These are phyloP conservation scores for Sardina pilchardus DNA, from an alignment of 2,113 vertebrate genomes.

Conservation along the genomic window DNA sequence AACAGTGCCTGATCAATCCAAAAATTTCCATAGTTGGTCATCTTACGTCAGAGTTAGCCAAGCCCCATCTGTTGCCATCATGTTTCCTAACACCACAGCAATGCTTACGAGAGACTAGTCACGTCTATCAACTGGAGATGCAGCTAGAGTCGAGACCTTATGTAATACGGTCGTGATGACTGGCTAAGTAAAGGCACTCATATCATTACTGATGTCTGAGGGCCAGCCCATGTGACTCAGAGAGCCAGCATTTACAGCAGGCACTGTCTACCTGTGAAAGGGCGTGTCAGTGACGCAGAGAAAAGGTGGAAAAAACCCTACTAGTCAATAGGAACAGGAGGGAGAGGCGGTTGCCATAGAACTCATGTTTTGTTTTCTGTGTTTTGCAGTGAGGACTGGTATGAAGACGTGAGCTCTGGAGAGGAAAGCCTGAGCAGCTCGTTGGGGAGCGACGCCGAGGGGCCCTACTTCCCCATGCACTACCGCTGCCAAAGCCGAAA, in stretches of 20 bases:
- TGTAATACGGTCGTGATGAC: background rate
- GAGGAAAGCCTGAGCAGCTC: constrained; percentile 90
- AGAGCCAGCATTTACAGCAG: background rate
- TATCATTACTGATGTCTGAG: background rate
- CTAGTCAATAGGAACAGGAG: background rate
- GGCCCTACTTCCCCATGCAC: constrained; percentile 81
- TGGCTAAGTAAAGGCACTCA: background rate
- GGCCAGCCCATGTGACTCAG: background rate
- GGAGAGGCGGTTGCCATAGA: background rate
- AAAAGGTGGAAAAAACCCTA: background rate
- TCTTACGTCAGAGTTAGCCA: constrained; percentile 20
- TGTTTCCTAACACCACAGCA: background rate
- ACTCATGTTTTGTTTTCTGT: background rate
- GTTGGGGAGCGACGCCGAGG: constrained; percentile 79
- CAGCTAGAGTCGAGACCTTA: background rate
- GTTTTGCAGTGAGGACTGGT: constrained; percentile 84
- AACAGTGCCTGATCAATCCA: background rate
- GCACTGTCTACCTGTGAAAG: background rate
- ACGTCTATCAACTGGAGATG: constrained; percentile 25
- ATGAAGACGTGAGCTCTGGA: constrained; percentile 90
- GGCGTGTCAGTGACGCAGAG: background rate
- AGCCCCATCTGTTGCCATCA: background rate
- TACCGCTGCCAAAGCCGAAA: constrained; percentile 70
- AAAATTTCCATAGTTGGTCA: background rate
- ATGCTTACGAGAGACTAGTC: background rate